A percentile compares a stretch with the other conserved stretches of the same genome.
Conservation (phyloP, 2,888 invertebrate species). For the Oxyteleia sp. region DNA sequence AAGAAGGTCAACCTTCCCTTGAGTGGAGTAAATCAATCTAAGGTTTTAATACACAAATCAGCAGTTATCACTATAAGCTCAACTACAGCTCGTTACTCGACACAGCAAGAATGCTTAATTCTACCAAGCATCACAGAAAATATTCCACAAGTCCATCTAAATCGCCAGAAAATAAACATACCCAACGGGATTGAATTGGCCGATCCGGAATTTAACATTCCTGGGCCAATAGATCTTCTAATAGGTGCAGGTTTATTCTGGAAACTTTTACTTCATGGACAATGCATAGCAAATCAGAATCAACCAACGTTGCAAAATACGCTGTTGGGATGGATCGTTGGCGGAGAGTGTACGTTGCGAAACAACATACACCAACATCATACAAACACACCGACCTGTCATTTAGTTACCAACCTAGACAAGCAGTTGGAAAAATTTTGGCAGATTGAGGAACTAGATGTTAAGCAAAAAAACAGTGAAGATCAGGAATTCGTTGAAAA, state of each 20-base stretch:
- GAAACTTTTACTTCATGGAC: not conserved
- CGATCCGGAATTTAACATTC: conserved; percentile 5
- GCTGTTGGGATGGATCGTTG: not conserved
- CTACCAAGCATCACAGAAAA: conserved; percentile 7
- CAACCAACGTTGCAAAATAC: not conserved
- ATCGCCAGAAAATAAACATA: not conserved
- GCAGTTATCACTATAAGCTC: not conserved
- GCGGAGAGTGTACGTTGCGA: not conserved
- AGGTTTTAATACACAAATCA: not conserved
- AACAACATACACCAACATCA: not conserved
- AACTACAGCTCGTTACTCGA: conserved; percentile 2
- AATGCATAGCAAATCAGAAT: not conserved
- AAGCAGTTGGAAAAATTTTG: not conserved
- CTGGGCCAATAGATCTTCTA: conserved; percentile 1
- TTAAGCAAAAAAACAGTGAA: not conserved
- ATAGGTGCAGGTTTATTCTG: not conserved
- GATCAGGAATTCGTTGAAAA: not conserved
- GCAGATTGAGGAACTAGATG: not conserved
- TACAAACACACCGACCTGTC: not conserved
- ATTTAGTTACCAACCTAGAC: not conserved
- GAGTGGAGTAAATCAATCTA: not conserved
- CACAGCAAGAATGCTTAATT: not conserved
- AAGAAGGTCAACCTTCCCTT: not conserved
- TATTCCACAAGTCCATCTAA: not conserved
- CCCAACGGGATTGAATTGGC: conserved; percentile 3